Base-by-base conservation (phyloP, 2,797 vertebrate species). In the Silurus aristotelis region DNA sequence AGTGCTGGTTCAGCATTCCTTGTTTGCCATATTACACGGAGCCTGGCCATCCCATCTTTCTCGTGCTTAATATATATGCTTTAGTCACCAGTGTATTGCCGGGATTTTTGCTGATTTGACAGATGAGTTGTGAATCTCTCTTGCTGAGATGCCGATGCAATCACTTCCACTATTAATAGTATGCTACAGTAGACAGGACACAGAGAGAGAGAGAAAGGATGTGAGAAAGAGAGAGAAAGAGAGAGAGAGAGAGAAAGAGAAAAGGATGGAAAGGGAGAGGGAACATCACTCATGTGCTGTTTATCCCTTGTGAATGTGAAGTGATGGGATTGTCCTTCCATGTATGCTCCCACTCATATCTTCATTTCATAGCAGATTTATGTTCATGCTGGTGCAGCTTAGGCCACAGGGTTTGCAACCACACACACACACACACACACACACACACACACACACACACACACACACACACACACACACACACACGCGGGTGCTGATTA, bases 291-390 rank as follows among this genome's bases (percentile, higher is more conserved):
- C 52, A 22, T 56, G 43, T 27, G 71, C 17, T 56, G n/a, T 81
- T 76, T 81, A 85, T 83, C 84, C 38, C 81, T 71, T 46, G 48
- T 77, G 38, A 83, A 61, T 48, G 56, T 83, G 56, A 85, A 88
- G 73, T 80, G 73, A 85, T 85, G 63, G 60, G 77, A 85, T 19
- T 10, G 52, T 38, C 31, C 43, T 64, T 83, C 84, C 31, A 63
- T 27, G 27, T 78, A 8, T 38, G 15, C 76, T 72, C 56, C 67
- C 68, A 63, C 48, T 76, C 83, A 84, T 68, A 84, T 68, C 83
- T 68, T 68, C 48, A 84, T 77, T 78, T 66, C 83, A 43, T 22
- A 56, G 19, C 76, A 73, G 76, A 70, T 84, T 79, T 68, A 71
- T 85, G 84, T 64, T 48, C 10, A 46, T 10, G 8, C 1, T 19